Evolutionary conservation across 2,888 invertebrate species (phyloP), one percentile per base, ranked within the genome.

Genomic region (Melanotus villosus): DNA sequence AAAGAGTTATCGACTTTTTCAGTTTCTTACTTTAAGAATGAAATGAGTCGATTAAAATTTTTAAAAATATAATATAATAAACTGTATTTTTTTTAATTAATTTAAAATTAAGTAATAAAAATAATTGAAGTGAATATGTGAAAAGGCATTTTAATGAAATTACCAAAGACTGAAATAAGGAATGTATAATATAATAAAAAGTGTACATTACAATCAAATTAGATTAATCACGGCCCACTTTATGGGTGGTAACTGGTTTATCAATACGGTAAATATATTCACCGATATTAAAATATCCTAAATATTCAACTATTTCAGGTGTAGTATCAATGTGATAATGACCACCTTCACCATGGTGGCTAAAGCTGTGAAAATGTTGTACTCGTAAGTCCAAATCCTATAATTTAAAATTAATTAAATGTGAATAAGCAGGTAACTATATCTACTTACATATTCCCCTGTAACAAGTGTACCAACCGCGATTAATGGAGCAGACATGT

Each of bases 281-380:
- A 1, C 93, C 97, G 41, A 93, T 85, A 79, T 90, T 91, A 83
- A 98, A 95, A 86, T 96, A 98, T 0, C 94, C 98, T 80, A 94
- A 89, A 86, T 99, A 98, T 81, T 94, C 92, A 7, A 90, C 96
- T n/a, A 83, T 87, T 6, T 91, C 92, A 0, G 99, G 98, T 26
- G 96, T 95, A 6, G 93, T 93, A 86, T 99, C 99, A 83, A 92
- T 92, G 86, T 99, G 99, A 87, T 99, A 99, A 88, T 99, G 99
- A 0, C 98, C 98, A 75, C 94, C 96, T 86, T 93, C 92, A 66
- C 92, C 93, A 82, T 92, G 91, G 80, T 89, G 86, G 75, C 93
- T 92, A 84, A 93, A 95, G 81, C 96, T 96, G 85, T 99, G 99
- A 84, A 98, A 98, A 86, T 99, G 99, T 85, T 98, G 98, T 73